Evolutionary conservation across 1,140 invertebrate genomes (phyloP).

Genomic region (Leptopilina clavipes): DNA sequence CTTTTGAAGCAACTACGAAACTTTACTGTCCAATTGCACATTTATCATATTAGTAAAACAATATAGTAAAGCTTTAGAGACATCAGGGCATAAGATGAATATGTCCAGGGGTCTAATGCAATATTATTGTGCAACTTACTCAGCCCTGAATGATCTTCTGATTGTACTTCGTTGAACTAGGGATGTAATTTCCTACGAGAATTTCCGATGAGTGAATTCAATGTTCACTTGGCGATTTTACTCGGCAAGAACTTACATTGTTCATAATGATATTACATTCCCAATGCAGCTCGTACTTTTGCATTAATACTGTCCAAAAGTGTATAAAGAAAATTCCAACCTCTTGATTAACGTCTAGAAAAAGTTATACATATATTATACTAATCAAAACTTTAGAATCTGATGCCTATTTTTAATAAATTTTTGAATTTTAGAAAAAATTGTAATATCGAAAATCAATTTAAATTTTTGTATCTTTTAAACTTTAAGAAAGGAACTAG

Average conservation of each 20-base stretch:
- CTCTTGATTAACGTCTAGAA: not conserved
- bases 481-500: not conserved
- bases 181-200: conserved; percentile 15
- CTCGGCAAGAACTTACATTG: not conserved
- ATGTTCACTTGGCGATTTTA: conserved; percentile 16
- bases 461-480: not conserved
- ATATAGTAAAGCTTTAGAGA: not conserved
- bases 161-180: conserved; percentile 15
- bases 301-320: not conserved
- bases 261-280: conserved; percentile 10
- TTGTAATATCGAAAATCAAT: not conserved
- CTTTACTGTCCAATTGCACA: not conserved
- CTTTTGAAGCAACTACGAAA: not conserved
- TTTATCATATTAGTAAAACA: not conserved
- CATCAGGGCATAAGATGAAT: not conserved
- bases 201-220: conserved; percentile 21
- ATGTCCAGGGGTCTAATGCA: conserved; percentile 1
- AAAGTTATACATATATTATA: no score
- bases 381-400: no score
- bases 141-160: conserved; percentile 6
- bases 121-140: conserved; percentile 9
- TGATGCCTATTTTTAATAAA: no score
- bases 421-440: no score
- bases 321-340: not conserved
- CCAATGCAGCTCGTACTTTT: not conserved